Evolutionary conservation across 2,113 vertebrate genomes (phyloP), one percentile per base, ranked within the genome.

Genomic region (Cacatua alba): DNA sequence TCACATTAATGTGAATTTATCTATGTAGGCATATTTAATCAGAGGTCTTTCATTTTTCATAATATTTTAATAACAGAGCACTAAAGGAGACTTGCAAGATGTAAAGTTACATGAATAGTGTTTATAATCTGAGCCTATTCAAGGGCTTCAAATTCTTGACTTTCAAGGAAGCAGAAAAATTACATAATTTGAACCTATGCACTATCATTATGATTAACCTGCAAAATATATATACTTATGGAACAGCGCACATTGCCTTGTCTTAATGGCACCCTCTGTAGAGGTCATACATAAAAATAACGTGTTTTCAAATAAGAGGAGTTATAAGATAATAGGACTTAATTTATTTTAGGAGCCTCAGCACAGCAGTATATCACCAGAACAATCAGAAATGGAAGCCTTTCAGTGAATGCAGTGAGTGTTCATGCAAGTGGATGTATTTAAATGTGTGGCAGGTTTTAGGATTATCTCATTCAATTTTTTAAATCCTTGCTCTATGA

Each of bases 41-140:
- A 96, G 90, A 46, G 23, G 46, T 96, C 93, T 97, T 96, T 96
- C 93, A 96, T 87, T 97, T 96, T 98, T 95, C 94, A 78, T 82
- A 97, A 96, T 95, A 97, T 96, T 97, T 97, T 97, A 97, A 96
- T 96, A 97, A 96, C 57, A 97, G 82, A 96, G 82, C 46, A 94
- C 70, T 92, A 85, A 97, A 94, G 92, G 41, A 97, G 63, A 82
- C 59, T 89, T 95, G 67, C 43, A 97, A 95, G 90, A 94, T 90
- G 90, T 69, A 44, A 97, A 94, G 92, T 95, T 97, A 75, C 74
- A 90, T 46, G 75, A 95, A 88, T 44, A 88, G 52, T 95, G 72
- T 96, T 96, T 97, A 82, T 93, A 95, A 92, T 92, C 79, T 87
- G 31, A 95, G 37, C 43, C 70, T 87, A n/a, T 89, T 94, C 84